These are phyloP conservation scores for Molanna angustata DNA, from an alignment of 2,888 invertebrate species.

Conservation along the genomic window DNA sequence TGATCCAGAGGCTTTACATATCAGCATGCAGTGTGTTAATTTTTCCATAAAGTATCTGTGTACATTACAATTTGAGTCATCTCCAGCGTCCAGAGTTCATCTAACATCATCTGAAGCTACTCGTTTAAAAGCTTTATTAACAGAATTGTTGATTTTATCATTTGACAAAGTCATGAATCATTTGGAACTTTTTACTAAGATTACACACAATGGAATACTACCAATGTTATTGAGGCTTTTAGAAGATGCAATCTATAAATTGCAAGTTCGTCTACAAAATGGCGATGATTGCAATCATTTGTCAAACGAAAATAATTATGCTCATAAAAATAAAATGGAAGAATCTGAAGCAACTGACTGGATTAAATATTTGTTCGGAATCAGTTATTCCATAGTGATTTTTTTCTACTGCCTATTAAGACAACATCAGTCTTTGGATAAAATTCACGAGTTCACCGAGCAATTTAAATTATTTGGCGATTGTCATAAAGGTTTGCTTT, in stretches of 20 bases:
- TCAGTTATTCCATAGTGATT: slow-evolving; percentile 57
- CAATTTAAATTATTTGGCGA: slow-evolving; percentile 59
- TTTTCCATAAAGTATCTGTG: slow-evolving; percentile 61
- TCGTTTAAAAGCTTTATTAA: slow-evolving; percentile 54
- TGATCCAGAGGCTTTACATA: slow-evolving; percentile 53
- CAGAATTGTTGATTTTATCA: slow-evolving; percentile 56
- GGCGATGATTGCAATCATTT: slow-evolving; percentile 5
- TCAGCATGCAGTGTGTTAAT: slow-evolving; percentile 58
- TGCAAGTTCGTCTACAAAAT: slow-evolving; percentile 20
- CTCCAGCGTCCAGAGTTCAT: slow-evolving; percentile 40
- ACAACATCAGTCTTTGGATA: slow-evolving; percentile 54
- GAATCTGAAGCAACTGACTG: slow-evolving; percentile 48
- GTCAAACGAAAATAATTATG: background rate
- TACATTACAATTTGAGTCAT: slow-evolving; percentile 57
- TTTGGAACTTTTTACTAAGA: slow-evolving; percentile 55
- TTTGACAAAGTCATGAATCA: slow-evolving; percentile 52
- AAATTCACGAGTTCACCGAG: slow-evolving; percentile 56
- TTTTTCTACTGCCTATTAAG: slow-evolving; percentile 59
- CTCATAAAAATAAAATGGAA: slow-evolving; percentile 1
- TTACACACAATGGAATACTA: slow-evolving; percentile 60
- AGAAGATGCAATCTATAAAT: slow-evolving; percentile 54
- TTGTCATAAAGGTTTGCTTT: slow-evolving; percentile 56
- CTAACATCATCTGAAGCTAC: slow-evolving; percentile 45
- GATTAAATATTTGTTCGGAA: slow-evolving; percentile 60
- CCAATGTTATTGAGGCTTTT: slow-evolving; percentile 59